These are phyloP conservation scores for Papilio machaon DNA, from an alignment of 1,140 invertebrate species.

Conservation along the genomic window DNA sequence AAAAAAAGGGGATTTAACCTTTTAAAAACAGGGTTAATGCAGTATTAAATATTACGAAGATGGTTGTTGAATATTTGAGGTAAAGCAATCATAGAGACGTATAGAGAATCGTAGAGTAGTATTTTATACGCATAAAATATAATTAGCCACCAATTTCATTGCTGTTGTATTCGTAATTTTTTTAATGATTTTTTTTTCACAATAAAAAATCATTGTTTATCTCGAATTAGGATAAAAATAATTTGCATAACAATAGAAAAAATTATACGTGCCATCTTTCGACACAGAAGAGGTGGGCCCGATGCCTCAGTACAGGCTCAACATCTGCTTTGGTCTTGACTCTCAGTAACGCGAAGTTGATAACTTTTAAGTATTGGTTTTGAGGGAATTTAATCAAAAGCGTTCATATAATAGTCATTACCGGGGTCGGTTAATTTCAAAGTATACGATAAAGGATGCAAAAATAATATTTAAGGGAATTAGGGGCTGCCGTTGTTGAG, in stretches of 20 bases:
- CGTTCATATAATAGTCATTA: constrained; percentile 70
- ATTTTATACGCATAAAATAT: too few species aligned
- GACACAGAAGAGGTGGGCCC: constrained; percentile 64
- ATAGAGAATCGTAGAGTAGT: too few species aligned
- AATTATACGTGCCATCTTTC: constrained; percentile 53
- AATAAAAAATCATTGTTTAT: background rate
- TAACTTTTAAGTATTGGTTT: constrained; percentile 78
- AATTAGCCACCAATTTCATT: background rate
- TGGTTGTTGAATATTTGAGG: too few species aligned
- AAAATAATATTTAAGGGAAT: constrained; percentile 77
- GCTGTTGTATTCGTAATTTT: background rate
- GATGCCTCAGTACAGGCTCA: constrained; percentile 31
- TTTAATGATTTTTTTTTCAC: background rate
- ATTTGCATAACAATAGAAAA: constrained; percentile 46
- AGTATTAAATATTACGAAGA: too few species aligned
- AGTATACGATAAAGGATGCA: constrained; percentile 75
- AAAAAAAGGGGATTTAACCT: constrained; percentile 11
- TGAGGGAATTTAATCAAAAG: constrained; percentile 76
- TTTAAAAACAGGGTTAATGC: too few species aligned
- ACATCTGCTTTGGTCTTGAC: constrained; percentile 38
- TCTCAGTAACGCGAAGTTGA: constrained; percentile 62
- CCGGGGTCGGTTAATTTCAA: constrained; percentile 69
- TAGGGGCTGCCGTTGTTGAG: constrained; percentile 70
- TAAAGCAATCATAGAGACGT: too few species aligned
- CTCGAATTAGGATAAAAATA: constrained; percentile 40